phyloP scores from a whole-genome alignment of 1,140 invertebrate species.

The Chelonus insularis region DNA sequence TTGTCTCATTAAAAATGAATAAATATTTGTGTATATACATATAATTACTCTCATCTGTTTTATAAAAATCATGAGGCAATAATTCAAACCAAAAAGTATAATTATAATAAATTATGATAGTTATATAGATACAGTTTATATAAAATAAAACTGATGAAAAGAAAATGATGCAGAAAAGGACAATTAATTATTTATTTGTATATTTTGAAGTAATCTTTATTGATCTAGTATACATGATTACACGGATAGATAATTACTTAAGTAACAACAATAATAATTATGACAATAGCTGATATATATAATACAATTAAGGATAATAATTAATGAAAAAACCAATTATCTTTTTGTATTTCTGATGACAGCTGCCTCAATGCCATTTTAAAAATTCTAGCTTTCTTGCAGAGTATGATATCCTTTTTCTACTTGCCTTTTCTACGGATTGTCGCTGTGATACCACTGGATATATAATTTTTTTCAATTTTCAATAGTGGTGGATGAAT shows the following conservation, averaged over 20 bases:
- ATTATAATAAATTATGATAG: too few species aligned
- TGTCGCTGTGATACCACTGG: neutral
- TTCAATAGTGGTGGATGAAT: too few species aligned
- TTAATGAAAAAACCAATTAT: conserved; percentile 54
- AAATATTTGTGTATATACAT: too few species aligned
- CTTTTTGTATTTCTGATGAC: conserved; percentile 53
- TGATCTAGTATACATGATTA: conserved; percentile 50
- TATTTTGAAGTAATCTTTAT: conserved; percentile 48
- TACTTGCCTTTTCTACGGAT: neutral
- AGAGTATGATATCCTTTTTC: conserved; percentile 44
- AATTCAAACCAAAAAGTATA: too few species aligned
- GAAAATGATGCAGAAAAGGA: too few species aligned
- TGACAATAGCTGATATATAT: conserved; percentile 48
- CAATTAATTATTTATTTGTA: conserved; percentile 24
- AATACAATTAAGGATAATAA: conserved; percentile 50
- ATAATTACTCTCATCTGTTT: too few species aligned
- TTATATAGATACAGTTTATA: too few species aligned
- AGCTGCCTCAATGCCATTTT: conserved; percentile 62
- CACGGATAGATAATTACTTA: conserved; percentile 47
- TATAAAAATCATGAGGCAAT: too few species aligned
- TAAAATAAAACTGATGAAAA: too few species aligned
- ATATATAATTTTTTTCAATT: neutral
- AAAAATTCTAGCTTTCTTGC: conserved; percentile 56
- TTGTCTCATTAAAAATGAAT: too few species aligned
- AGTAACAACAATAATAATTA: conserved; percentile 47